Evolutionary conservation across 2,113 vertebrate species (phyloP), one percentile per base, ranked within the genome.

Genomic region (Cottus gobio): DNA sequence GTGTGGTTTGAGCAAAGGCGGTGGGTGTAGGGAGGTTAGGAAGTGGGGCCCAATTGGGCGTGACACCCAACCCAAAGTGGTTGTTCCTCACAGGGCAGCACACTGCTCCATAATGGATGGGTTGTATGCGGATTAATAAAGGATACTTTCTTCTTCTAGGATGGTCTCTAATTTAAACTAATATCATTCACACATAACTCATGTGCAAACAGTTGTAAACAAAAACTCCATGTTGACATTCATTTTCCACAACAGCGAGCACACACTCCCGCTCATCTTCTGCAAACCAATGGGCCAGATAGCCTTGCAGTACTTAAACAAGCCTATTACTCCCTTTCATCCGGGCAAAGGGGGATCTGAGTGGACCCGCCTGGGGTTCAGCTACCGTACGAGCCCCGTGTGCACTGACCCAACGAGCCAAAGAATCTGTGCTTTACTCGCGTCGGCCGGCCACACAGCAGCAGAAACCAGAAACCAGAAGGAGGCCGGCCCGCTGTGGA

Each of bases 381-480:
- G 48, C 50, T 65, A 69, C 30, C 39, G 48, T 50, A 48, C 6
- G 26, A 71, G 62, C 69, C 68, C 46, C 24, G 46, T 54, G 60
- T 73, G 58, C 42, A 20, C 63, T 2, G 31, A 28, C 22, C 37
- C 1, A 24, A 60, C 16, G 48, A 78, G 66, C 78, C 73, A 77
- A 83, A 34, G 54, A 91, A 88, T 85, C 71, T 77, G 78, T 76
- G 83, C 74, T 34, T 60, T 58, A 71, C 57, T 65, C 26, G 63
- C 20, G 70, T 31, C 83, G 80, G 85, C 60, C 61, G 48, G 13
- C 44, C 65, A 75, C 16, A 44, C 61, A 77, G 75, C 60, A 82
- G 70, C 87, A 82, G 77, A 86, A 91, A 89, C 86, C 34, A 78
- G 80, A 90, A 77, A 88, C 82, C 66, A 74, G 48, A 71, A 52